A percentile compares a stretch with the other conserved stretches of the same genome.
Conservation (phyloP, 2,888 invertebrate genomes). For the Drosophila paracracens region DNA sequence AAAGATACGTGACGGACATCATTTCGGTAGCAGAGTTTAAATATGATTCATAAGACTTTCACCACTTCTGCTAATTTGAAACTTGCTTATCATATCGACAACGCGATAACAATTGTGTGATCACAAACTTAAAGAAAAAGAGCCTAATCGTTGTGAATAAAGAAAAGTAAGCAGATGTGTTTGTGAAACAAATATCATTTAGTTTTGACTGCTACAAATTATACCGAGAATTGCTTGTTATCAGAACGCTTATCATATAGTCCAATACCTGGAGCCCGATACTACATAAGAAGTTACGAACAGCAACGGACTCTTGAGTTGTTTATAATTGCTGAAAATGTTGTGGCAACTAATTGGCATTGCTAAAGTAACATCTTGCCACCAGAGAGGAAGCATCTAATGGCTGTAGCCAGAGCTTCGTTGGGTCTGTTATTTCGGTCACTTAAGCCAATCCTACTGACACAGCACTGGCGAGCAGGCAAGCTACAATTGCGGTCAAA, state of each 20-base stretch:
- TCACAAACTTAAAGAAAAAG: too few relatives aligned
- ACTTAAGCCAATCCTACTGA: not conserved
- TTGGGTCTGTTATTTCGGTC: not conserved
- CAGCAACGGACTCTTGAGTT: not conserved
- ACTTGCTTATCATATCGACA: conserved; percentile 2
- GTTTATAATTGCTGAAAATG: not conserved
- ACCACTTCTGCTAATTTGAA: not conserved
- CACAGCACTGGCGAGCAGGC: not conserved
- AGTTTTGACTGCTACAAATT: not conserved
- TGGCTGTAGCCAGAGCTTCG: not conserved
- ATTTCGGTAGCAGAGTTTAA: not conserved
- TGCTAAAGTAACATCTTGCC: not conserved
- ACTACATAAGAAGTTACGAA: too few relatives aligned
- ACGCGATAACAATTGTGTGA: not conserved
- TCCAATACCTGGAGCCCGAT: not conserved
- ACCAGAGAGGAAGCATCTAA: not conserved
- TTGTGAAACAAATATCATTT: not conserved
- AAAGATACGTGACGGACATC: not conserved
- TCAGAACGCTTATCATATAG: not conserved
- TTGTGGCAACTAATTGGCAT: not conserved
- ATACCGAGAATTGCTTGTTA: not conserved
- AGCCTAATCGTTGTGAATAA: not conserved
- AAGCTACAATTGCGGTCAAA: not conserved
- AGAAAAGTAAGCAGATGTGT: not conserved
- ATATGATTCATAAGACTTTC: not conserved